phyloP scores from a whole-genome alignment of 2,113 vertebrate genomes.

The Carassius gibelio region DNA sequence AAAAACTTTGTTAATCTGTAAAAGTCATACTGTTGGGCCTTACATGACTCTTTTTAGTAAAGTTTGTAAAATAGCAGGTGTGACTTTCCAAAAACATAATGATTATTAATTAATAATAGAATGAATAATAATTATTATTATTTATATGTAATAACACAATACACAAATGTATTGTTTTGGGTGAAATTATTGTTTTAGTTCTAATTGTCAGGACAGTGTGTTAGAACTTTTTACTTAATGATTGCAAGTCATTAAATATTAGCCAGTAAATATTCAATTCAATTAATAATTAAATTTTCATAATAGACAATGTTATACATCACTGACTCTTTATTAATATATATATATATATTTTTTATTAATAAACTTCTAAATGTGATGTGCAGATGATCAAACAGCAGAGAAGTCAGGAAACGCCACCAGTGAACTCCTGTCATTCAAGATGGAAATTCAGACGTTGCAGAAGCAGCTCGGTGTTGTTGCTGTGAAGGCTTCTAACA shows the following conservation, averaged over 20 bases:
- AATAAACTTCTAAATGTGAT: background rate
- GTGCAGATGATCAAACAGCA: conserved; percentile 85
- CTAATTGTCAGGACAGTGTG: too few relatives aligned
- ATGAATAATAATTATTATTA: too few relatives aligned
- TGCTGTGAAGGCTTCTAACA: conserved; percentile 81
- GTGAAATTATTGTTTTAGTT: too few relatives aligned
- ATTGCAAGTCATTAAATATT: background rate
- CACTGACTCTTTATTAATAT: background rate
- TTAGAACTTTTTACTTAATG: background rate
- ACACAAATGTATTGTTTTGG: too few relatives aligned
- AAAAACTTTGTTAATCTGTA: background rate
- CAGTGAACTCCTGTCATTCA: conserved; percentile 87
- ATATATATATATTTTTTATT: background rate
- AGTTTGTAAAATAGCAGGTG: background rate
- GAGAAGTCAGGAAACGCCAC: conserved; percentile 87
- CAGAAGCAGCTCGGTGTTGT: conserved; percentile 86
- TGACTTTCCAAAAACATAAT: background rate
- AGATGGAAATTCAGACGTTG: conserved; percentile 84
- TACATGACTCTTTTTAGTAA: background rate
- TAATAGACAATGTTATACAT: background rate
- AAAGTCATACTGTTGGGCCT: background rate
- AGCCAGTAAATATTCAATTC: background rate
- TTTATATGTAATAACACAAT: too few relatives aligned
- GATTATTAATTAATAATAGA: background rate
- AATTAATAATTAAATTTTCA: background rate